These are phyloP conservation scores for Telenomus remus DNA, from an alignment of 1,140 invertebrate genomes.

Conservation along the genomic window DNA sequence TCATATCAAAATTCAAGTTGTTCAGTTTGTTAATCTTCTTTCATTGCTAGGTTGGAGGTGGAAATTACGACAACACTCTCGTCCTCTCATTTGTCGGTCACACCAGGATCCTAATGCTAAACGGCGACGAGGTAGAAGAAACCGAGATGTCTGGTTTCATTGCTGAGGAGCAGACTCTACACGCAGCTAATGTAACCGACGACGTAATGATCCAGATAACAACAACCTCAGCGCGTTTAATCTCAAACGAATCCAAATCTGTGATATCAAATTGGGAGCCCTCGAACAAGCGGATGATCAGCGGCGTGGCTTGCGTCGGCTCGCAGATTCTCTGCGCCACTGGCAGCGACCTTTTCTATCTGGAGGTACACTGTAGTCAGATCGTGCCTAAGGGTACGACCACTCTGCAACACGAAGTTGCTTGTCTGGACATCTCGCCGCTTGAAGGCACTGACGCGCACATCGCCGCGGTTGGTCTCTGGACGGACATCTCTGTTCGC, in stretches of 20 bases:
- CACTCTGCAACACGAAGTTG: conserved; percentile 93
- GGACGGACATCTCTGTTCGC: conserved; percentile 97
- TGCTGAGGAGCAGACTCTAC: conserved; percentile 93
- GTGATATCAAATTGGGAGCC: conserved; percentile 88
- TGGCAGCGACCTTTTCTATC: conserved; percentile 91
- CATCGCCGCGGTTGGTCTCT: conserved; percentile 94
- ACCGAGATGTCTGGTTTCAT: conserved; percentile 93
- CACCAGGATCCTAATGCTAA: conserved; percentile 90
- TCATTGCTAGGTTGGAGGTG: conserved; percentile 74
- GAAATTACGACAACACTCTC: conserved; percentile 88
- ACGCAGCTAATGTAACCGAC: conserved; percentile 90
- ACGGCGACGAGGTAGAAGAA: conserved; percentile 97
- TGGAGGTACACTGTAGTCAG: conserved; percentile 84
- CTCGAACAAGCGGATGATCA: conserved; percentile 84
- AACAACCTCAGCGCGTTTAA: conserved; percentile 81
- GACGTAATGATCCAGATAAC: conserved; percentile 91
- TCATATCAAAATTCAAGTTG: no score
- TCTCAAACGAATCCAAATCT: conserved; percentile 81
- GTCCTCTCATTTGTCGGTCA: conserved; percentile 96
- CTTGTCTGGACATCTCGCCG: conserved; percentile 96
- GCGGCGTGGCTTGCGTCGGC: conserved; percentile 90
- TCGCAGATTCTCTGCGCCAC: conserved; percentile 91
- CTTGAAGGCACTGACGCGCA: conserved; percentile 81
- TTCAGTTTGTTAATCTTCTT: no score
- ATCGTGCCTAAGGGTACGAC: conserved; percentile 81